Evolutionary conservation across 1,140 invertebrate species (phyloP).

Genomic region (Drosophila pruinosa): DNA sequence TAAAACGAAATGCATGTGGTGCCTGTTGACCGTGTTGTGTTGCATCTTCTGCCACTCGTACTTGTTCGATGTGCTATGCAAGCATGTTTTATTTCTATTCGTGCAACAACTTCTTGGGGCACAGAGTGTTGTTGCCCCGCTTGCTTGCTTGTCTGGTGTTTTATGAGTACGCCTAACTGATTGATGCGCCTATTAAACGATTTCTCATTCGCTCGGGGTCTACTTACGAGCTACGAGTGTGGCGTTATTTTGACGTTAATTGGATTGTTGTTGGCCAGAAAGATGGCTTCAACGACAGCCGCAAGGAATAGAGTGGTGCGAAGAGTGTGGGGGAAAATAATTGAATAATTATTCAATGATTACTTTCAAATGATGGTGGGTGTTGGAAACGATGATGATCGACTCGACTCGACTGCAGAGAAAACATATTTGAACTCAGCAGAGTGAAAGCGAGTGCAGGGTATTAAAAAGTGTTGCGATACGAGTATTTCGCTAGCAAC

Average conservation of each 20-base stretch:
- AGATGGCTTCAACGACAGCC: not conserved
- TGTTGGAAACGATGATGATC: conserved; percentile 11
- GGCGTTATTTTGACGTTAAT: conserved; percentile 72
- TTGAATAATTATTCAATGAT: conserved; percentile 61
- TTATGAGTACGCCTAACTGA: conserved; percentile 69
- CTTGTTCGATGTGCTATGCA: conserved; percentile 26
- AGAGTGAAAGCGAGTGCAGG: not conserved
- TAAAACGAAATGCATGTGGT: conserved; percentile 70
- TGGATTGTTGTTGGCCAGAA: conserved; percentile 46
- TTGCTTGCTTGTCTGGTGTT: conserved; percentile 52
- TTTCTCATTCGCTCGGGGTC: conserved; percentile 45
- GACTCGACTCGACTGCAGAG: conserved; percentile 8
- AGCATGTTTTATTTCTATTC: conserved; percentile 59
- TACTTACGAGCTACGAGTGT: conserved; percentile 23
- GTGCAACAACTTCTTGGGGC: conserved; percentile 1
- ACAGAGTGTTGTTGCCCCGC: conserved; percentile 8
- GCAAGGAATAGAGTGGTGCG: conserved; percentile 20
- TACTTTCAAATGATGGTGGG: conserved; percentile 38
- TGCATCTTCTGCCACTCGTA: conserved; percentile 19
- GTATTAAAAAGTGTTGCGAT: too few relatives aligned
- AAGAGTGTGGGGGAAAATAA: conserved; percentile 24
- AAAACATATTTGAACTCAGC: conserved; percentile 12
- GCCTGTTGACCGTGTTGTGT: conserved; percentile 24
- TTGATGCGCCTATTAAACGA: conserved; percentile 76
- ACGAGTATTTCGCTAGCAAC: not conserved